These are phyloP conservation scores for Xiphophorus hellerii DNA, from an alignment of 2,113 vertebrate genomes.

Conservation along the genomic window DNA sequence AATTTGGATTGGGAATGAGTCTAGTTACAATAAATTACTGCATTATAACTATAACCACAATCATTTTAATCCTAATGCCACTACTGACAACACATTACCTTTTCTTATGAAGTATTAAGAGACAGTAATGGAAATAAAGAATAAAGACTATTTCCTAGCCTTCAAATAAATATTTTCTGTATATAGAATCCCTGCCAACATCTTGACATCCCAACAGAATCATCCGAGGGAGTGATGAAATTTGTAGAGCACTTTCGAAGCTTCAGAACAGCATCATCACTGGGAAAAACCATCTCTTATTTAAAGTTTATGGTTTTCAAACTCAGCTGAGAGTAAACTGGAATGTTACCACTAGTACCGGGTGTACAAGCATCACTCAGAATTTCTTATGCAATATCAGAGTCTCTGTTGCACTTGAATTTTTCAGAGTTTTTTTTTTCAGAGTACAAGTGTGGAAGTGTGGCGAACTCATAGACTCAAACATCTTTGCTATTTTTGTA, in stretches of 20 bases:
- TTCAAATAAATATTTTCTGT: not conserved
- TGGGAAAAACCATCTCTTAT: not conserved
- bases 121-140: not conserved
- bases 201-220: not conserved
- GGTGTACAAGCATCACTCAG: constrained; percentile 5
- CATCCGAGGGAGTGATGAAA: not conserved
- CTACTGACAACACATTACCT: not conserved
- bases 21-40: not conserved
- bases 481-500: not conserved
- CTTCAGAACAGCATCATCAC: not conserved
- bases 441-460: not conserved
- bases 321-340: not conserved
- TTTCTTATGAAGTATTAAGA: not conserved
- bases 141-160: not conserved
- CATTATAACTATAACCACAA: not conserved
- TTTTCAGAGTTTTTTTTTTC: not conserved
- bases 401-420: not conserved
- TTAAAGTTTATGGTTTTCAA: not conserved
- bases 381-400: not conserved
- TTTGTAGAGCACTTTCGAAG: not conserved
- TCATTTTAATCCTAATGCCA: not conserved
- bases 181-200: not conserved
- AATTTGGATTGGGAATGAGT: no score
- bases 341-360: constrained; percentile 1
- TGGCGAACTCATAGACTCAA: not conserved